Percentiles rank a stretch among this genome's conserved stretches.
Evolutionary conservation across 2,797 vertebrate species (phyloP).

Genomic region (Tiaroga cobitis): DNA sequence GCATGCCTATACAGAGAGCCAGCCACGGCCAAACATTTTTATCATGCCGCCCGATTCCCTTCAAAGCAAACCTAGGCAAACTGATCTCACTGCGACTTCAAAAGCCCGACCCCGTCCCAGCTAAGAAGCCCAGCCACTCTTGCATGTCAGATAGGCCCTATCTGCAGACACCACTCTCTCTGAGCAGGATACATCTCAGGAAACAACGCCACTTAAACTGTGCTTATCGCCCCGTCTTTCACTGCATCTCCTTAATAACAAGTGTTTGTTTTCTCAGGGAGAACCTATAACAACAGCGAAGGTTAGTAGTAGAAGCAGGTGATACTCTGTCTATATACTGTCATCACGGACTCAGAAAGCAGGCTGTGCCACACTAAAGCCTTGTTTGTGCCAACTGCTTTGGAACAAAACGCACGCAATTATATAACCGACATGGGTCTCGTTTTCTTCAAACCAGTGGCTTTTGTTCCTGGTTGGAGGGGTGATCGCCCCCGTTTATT

Average conservation of each 20-base stretch:
- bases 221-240: slow-evolving; percentile 57
- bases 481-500: slow-evolving; percentile 41
- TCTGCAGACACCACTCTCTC: slow-evolving; percentile 62
- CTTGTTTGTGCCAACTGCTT: slow-evolving; percentile 63
- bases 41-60: slow-evolving; percentile 74
- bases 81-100: slow-evolving; percentile 75
- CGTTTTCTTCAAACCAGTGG: slow-evolving; percentile 49
- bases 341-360: slow-evolving; percentile 55
- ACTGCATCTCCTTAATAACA: slow-evolving; percentile 55
- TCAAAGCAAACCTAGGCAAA: slow-evolving; percentile 75
- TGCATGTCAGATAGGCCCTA: slow-evolving; percentile 74
- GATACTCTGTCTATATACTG: slow-evolving; percentile 50
- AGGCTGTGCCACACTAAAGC: slow-evolving; percentile 51
- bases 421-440: slow-evolving; percentile 56
- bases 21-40: slow-evolving; percentile 65
- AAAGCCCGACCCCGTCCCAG: slow-evolving; percentile 69
- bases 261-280: slow-evolving; percentile 32
- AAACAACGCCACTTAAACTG: slow-evolving; percentile 60
- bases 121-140: slow-evolving; percentile 69
- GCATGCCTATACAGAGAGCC: slow-evolving; percentile 75
- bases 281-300: slow-evolving; percentile 22
- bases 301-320: slow-evolving; percentile 45
- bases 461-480: slow-evolving; percentile 56
- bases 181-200: slow-evolving; percentile 51
- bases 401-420: slow-evolving; percentile 63